Evolutionary conservation across 2,888 invertebrate species (phyloP), one percentile per base, ranked within the genome.

Genomic region (Drosophila greeni): DNA sequence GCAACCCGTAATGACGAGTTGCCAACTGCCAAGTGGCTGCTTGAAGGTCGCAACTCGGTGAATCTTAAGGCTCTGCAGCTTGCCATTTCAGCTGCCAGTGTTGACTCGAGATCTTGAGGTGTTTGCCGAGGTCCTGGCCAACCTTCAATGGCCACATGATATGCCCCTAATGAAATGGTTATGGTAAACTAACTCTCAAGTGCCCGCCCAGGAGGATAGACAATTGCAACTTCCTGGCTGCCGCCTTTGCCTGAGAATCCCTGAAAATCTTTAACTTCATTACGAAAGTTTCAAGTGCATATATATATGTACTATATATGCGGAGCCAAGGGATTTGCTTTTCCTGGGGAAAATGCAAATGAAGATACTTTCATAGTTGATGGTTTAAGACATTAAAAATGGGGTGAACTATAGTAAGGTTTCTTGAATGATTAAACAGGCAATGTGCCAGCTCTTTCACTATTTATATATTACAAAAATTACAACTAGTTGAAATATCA

Each of bases 1-100:
- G 82, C 84, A 74, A 45, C 62, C 72, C 67, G 72, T 81, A 85
- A 81, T 81, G 85, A 81, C 72, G 75, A 75, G 68, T 64, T 74
- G 55, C 51, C 52, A 76, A 60, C 66, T 66, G 48, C 53, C 56
- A 74, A 48, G 59, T 66, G 57, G 52, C 55, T 71, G 42, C 71
- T 65, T 71, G 69, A 69, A 69, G 72, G 69, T 72, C 56, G 66
- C 51, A 31, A 23, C 59, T 29, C 43, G 24, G 33, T 33, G 45
- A 20, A 40, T 37, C 56, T 67, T 20, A 26, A 29, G 56, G 57
- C 47, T 67, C 47, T 66, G 67, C 68, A 67, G 57, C 12, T 43
- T 55, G 67, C 42, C 42, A 62, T 66, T 66, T 54, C 29, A 53
- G 33, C 12, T 56, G 52, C 34, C 40, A 36, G 57, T 49, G 43